These are phyloP conservation scores for Chloroceryle inda DNA, from an alignment of 2,797 vertebrate genomes.

Conservation along the genomic window DNA sequence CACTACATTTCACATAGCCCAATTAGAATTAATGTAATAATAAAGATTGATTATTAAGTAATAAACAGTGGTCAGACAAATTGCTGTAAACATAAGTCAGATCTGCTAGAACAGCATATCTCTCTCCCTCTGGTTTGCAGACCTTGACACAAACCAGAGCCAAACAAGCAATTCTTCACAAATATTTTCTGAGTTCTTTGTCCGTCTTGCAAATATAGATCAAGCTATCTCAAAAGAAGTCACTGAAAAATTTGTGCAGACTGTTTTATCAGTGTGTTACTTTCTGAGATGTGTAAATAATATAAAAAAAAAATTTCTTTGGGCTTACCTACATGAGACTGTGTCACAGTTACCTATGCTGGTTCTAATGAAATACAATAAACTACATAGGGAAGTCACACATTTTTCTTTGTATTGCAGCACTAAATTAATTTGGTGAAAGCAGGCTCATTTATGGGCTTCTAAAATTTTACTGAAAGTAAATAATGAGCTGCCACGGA, in stretches of 20 bases:
- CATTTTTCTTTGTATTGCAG: not conserved
- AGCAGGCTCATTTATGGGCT: not conserved
- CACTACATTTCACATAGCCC: conserved; percentile 14
- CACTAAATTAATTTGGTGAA: not conserved
- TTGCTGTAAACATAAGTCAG: conserved; percentile 13
- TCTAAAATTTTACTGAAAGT: not conserved
- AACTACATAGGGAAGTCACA: rapidly evolving
- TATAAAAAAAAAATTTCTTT: not conserved
- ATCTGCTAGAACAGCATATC: not conserved
- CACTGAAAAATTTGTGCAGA: not conserved
- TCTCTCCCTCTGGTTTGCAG: not conserved
- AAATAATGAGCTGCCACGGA: not conserved
- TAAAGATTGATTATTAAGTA: conserved; percentile 58
- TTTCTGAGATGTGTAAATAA: not conserved
- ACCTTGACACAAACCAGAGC: not conserved
- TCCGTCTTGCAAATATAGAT: not conserved
- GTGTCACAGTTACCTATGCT: not conserved
- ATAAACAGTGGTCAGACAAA: conserved; percentile 19
- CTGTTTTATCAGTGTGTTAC: not conserved
- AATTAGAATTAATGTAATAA: conserved; percentile 45
- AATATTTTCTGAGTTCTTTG: not conserved
- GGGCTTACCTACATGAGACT: rapidly evolving
- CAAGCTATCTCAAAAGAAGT: not conserved
- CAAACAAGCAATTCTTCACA: not conserved
- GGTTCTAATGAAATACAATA: not conserved